These are phyloP conservation scores for Gobionotothen gibberifrons DNA, from an alignment of 2,797 vertebrate genomes.

Conservation along the genomic window DNA sequence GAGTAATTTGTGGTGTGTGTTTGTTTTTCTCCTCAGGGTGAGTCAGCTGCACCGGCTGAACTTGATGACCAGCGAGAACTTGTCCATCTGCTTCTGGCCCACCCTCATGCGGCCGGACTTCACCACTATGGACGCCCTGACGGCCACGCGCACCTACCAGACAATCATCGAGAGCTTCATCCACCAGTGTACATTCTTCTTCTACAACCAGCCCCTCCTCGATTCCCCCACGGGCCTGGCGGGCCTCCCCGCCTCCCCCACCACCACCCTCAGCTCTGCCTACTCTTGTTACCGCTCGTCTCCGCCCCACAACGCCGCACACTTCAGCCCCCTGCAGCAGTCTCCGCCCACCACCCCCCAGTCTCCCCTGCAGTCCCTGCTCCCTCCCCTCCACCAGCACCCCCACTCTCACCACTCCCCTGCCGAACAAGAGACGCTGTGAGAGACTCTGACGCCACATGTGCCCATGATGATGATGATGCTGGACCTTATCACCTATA, in stretches of 20 bases:
- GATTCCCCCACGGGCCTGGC: conserved; percentile 87
- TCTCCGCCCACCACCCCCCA: conserved; percentile 91
- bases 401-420: conserved; percentile 84
- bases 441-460: conserved; percentile 79
- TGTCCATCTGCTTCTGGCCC: conserved; percentile 99
- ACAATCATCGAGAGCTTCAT: conserved; percentile 99
- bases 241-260: conserved; percentile 87
- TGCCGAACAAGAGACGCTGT: conserved; percentile 92
- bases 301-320: conserved; percentile 75
- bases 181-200: conserved; percentile 97
- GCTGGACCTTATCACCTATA: conserved; percentile 73
- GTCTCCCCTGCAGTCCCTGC: conserved; percentile 88
- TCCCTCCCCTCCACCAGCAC: conserved; percentile 87
- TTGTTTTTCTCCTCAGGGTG: conserved; percentile 82
- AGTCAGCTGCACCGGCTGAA: conserved; percentile 93
- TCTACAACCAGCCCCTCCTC: conserved; percentile 89
- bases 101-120: conserved; percentile 96
- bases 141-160: conserved; percentile 96
- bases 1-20: conserved; percentile 27
- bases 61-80: conserved; percentile 97
- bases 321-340: conserved; percentile 87
- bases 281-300: conserved; percentile 84
- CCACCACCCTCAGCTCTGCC: conserved; percentile 78
- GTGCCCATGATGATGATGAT: conserved; percentile 74
- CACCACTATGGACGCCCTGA: conserved; percentile 97